Percentiles rank a stretch among this genome's conserved stretches.
Conservation (phyloP, 2,113 vertebrate genomes). For the Galeopterus variegatus region DNA sequence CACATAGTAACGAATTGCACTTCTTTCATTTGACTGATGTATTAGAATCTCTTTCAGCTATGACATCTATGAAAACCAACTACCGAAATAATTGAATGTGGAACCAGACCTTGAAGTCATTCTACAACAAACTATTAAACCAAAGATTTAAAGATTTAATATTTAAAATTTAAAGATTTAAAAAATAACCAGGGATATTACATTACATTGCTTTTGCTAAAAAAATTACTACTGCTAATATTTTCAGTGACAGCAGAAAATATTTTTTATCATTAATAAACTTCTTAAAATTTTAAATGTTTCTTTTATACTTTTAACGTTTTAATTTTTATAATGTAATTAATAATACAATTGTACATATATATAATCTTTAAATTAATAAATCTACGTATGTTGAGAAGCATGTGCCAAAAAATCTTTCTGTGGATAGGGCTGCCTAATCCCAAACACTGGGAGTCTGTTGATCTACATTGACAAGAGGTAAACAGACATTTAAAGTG, state of each 20-base stretch:
- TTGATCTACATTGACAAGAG: background rate
- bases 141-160: background rate
- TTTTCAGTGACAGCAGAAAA: constrained; percentile 21
- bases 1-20: background rate
- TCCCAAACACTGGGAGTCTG: background rate
- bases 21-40: constrained; percentile 2
- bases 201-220: constrained; percentile 51
- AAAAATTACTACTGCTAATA: constrained; percentile 8
- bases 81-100: constrained; percentile 41
- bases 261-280: constrained; percentile 33
- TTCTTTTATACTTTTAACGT: constrained; percentile 42
- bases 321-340: constrained; percentile 23
- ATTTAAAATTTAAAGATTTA: background rate
- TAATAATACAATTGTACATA: background rate
- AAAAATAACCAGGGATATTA: constrained; percentile 7
- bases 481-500: background rate
- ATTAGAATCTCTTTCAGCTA: background rate
- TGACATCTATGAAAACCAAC: constrained; percentile 54
- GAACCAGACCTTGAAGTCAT: constrained; percentile 26
- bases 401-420: background rate
- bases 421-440: background rate
- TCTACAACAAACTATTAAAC: constrained; percentile 47
- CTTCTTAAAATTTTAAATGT: background rate
- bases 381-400: background rate
- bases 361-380: constrained; percentile 34